Evolutionary conservation across 1,140 invertebrate species (phyloP), one percentile per base, ranked within the genome.

Genomic region (Drosophila paulistorum): DNA sequence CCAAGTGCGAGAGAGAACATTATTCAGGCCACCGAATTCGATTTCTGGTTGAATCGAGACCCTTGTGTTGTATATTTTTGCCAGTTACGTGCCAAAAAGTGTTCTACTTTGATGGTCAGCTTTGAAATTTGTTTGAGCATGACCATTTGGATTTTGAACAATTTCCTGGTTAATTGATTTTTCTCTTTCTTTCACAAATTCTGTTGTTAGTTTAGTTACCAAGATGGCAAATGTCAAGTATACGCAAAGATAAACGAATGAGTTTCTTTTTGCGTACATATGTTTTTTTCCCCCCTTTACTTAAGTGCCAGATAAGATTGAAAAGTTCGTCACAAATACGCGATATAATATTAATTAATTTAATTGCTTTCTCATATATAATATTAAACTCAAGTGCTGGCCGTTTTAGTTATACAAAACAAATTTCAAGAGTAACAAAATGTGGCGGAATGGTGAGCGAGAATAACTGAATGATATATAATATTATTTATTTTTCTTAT

Each of bases 11-110:
- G 14, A 23, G 20, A 51, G 17, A 5, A 51, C 23, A 51, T 51
- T 51, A 20, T 51, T 51, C 17, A 23, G 45, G 45, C 5, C 45
- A 48, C 14, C 45, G 45, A 23, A 51, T 51, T 51, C 17, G 20
- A 48, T 48, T 48, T 48, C 45, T 48, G 45, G 45, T 48, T 20
- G 13, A 51, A 51, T 51, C 45, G 17, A 51, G 17, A 51, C 45
- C 45, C 20, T 51, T 51, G 17, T 51, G 3, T 7, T 23, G 17
- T 20, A 48, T 7, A 48, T 48, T 48, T 48, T 48, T 48, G 14
- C 14, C 45, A 14, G 7, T 20, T 51, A 51, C 45, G 45, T 51
- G 45, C 45, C 45, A 6, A 51, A 51, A 51, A 7, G 3, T 23
- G 17, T 51, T 9, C 9, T 20, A 51, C 17, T 51, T 23, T 51